Evolutionary conservation across 1,140 invertebrate species (phyloP), one percentile per base, ranked within the genome.

Genomic region (Semibalanus balanoides): DNA sequence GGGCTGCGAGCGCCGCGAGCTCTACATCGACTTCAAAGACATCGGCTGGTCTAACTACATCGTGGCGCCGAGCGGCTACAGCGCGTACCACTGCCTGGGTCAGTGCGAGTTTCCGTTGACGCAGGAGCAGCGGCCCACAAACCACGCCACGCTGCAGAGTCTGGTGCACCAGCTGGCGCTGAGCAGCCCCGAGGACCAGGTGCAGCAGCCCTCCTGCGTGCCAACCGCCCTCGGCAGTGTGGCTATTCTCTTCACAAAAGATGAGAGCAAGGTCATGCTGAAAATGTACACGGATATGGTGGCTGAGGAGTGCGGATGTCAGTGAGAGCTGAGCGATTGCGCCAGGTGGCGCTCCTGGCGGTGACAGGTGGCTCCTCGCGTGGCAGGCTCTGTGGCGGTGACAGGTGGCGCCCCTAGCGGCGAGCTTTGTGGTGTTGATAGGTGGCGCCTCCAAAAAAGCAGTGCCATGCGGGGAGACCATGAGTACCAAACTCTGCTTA

Each of bases 221-320:
- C 86, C 86, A 27, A 85, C 85, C 74, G 84, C 85, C 77, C 81
- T 87, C 19, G 83, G 83, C 76, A 83, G 84, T 31, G 83, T 87
- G 69, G 84, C 82, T 79, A 78, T 87, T 27, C 79, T 87, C 22
- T 87, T 85, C 79, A 86, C 85, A 79, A 85, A 87, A 78, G 84
- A 85, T 76, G 83, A 85, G 70, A 84, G 84, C 76, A 86, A 86
- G 78, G 86, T 87, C 29, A 83, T 87, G 73, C 82, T 87, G n/a
- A 87, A 86, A 79, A 85, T 86, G 76, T 87, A 86, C 78, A 85
- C 86, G 76, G 84, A 86, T 74, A 87, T 87, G 86, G 84, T 87
- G 0, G 86, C 85, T 7, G 83, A 82, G 29, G 84, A 83, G 76
- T 87, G 86, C 79, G 86, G 86, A 0, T 87, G 86, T 79, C 85